phyloP scores from a whole-genome alignment of 2,888 invertebrate genomes.

The Mallateleia sp. region DNA sequence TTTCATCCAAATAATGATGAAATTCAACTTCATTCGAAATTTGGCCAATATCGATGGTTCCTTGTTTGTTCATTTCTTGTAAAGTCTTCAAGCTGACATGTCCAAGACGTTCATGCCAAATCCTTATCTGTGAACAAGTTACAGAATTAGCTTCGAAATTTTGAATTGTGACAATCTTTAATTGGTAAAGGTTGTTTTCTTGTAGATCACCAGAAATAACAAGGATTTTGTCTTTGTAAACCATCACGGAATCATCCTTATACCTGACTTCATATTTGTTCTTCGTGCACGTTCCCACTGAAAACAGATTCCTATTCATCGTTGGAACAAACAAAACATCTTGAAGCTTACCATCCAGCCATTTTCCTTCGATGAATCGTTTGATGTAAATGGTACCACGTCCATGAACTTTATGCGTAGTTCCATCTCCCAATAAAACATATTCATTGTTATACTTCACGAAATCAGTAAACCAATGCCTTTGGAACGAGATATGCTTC shows the following conservation, averaged over 20 bases:
- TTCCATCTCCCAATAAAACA: conserved; percentile 38
- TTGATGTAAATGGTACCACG: conserved; percentile 31
- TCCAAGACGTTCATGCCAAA: conserved; percentile 48
- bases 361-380: conserved; percentile 18
- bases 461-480: conserved; percentile 49
- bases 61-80: conserved; percentile 32
- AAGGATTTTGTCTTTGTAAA: conserved; percentile 9
- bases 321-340: conserved; percentile 41
- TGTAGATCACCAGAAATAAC: conserved; percentile 28
- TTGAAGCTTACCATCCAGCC: conserved; percentile 38
- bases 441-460: conserved; percentile 8
- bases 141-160: conserved; percentile 33
- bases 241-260: conserved; percentile 3
- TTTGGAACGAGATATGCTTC: conserved; percentile 41
- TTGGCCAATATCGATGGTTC: conserved; percentile 2
- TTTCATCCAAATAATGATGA: too few relatives aligned
- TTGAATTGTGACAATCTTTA: background rate
- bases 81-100: conserved; percentile 30
- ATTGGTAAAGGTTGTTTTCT: conserved; percentile 29
- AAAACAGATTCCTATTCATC: conserved; percentile 36
- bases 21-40: too few relatives aligned
- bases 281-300: conserved; percentile 31
- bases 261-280: conserved; percentile 17
- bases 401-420: conserved; percentile 31
- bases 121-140: background rate